Evolutionary conservation across 2,113 vertebrate species (phyloP), one percentile per base, ranked within the genome.

Genomic region (Penelope pileata): DNA sequence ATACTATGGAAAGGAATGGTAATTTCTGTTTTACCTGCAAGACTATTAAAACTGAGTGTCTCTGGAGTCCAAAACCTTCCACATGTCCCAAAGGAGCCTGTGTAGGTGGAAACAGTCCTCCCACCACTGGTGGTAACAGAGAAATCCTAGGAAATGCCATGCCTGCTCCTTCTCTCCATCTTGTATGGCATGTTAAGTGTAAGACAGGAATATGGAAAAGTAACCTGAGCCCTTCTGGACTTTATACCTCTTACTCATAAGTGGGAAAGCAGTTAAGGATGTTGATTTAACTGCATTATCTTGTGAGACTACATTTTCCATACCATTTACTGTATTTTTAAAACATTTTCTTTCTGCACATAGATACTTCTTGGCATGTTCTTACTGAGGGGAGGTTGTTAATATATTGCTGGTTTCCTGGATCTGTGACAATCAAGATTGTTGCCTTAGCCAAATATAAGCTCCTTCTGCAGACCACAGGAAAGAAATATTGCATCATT

Each of bases 141-240:
- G 24, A 73, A 90, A 43, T 72, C 60, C 56, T 29, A 45, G n/a
- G 38, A 21, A 75, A 72, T 58, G 78, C 62, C 86, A 7, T 38
- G 59, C 56, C 64, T 70, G 51, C 43, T 3, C 5, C 11, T 62
- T 10, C 30, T 48, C 34, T 0, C 38, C 42, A n/a, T 36, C 30
- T 62, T 10, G 16, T 38, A 8, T 0, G 10, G 43, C 42, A 67
- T 30, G 34, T 69, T 73, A 83, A 85, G 74, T 11, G 3, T 30
- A 68, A 79, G 86, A 58, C 29, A 21, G 17, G 40, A 34, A 21
- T 48, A 64, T 83, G 29, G 50, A 82, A 94, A 69, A 93, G 96
- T 90, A 97, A 97, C 91, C 69, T 38, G 84, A 97, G 95, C 91
- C 85, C 93, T 95, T 79, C 79, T 93, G 97, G 92, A 98, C 98